Conservation (phyloP, 2,797 vertebrate species). For the Spea hammondii region DNA sequence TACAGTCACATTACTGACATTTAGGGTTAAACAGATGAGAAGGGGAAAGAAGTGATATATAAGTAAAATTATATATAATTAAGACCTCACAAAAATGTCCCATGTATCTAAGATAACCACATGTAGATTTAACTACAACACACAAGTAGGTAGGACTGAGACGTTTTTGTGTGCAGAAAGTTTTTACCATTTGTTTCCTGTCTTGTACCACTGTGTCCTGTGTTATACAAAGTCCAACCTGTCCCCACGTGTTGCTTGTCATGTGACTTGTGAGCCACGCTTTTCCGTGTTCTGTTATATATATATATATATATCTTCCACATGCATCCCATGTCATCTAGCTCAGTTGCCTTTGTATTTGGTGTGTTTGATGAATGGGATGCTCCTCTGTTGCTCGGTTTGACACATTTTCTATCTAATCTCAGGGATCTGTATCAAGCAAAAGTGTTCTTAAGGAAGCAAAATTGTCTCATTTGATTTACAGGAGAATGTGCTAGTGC, state of each 20-base stretch:
- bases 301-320: neutral
- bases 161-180: neutral
- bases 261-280: slow-evolving; percentile 11
- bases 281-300: slow-evolving; percentile 30
- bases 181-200: neutral
- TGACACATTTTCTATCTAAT: slow-evolving; percentile 16
- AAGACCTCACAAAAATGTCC: no score
- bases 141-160: no score
- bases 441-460: neutral
- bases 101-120: no score
- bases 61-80: no score
- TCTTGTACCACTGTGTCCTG: slow-evolving; percentile 13
- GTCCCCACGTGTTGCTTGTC: slow-evolving; percentile 17
- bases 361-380: slow-evolving; percentile 33
- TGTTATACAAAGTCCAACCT: slow-evolving; percentile 14
- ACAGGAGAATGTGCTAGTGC: no score
- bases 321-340: slow-evolving; percentile 1
- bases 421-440: slow-evolving; percentile 44
- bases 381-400: neutral
- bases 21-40: no score
- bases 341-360: slow-evolving; percentile 33
- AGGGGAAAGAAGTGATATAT: no score
- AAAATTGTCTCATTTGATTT: no score
- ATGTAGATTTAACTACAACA: no score
- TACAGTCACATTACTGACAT: no score